Evolutionary conservation across 1,140 invertebrate species (phyloP).

Genomic region (Carcinoscorpius rotundicauda): DNA sequence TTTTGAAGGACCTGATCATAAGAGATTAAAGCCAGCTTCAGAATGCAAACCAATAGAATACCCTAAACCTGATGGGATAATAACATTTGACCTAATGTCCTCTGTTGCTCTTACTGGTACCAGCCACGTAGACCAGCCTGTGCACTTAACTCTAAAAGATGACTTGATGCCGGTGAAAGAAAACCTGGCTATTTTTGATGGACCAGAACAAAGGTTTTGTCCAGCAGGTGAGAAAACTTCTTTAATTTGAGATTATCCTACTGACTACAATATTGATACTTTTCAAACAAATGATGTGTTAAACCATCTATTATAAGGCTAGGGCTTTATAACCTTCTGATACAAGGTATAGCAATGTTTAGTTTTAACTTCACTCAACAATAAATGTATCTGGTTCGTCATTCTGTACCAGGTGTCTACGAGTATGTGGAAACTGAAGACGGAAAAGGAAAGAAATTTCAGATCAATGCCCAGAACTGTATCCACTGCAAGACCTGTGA

Average conservation of each 20-base stretch:
- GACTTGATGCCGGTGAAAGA: constrained; percentile 76
- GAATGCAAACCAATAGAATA: constrained; percentile 80
- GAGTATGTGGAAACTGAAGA: constrained; percentile 90
- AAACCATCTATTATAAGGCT: no score
- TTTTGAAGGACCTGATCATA: constrained; percentile 58
- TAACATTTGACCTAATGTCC: constrained; percentile 91
- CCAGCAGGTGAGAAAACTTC: constrained; percentile 62
- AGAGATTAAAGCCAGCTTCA: constrained; percentile 69
- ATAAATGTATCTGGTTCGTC: no score
- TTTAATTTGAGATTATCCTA: no score
- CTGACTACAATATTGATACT: no score
- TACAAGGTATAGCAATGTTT: no score
- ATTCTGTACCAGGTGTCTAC: constrained; percentile 51
- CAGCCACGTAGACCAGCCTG: constrained; percentile 97
- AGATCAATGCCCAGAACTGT: constrained; percentile 99
- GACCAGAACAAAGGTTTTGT: constrained; percentile 93
- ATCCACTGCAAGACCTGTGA: constrained; percentile 99
- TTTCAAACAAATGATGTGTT: no score
- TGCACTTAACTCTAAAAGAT: constrained; percentile 87
- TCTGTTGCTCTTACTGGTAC: constrained; percentile 94
- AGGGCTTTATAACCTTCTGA: no score
- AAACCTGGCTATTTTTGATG: constrained; percentile 79
- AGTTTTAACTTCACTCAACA: no score
- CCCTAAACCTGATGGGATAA: constrained; percentile 87
- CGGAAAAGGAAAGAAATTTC: constrained; percentile 56